Percentiles rank a stretch among this genome's conserved stretches.
These are phyloP conservation scores for Rhopalosiphum padi DNA, from an alignment of 1,140 invertebrate genomes.

Conservation along the genomic window DNA sequence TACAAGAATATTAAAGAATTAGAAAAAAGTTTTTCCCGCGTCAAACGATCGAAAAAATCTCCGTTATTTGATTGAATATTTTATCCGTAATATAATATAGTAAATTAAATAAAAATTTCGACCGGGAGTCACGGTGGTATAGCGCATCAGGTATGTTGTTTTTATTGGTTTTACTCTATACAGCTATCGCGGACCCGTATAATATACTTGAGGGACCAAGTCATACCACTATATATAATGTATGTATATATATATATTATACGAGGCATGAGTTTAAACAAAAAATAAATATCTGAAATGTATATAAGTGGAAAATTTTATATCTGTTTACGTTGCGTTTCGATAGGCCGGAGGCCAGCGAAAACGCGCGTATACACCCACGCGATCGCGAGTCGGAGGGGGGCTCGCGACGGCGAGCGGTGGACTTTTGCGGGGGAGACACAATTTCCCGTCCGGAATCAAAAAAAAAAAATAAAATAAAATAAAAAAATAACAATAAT, in stretches of 20 bases:
- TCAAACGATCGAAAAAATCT: neutral
- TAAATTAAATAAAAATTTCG: neutral
- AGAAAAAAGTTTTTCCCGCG: neutral
- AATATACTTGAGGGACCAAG: neutral
- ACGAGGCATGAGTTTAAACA: neutral
- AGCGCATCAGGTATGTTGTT: neutral
- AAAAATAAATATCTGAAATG: neutral
- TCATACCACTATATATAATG: neutral
- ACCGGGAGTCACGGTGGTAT: neutral
- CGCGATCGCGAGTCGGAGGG: neutral
- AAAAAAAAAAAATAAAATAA: neutral
- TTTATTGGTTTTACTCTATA: neutral
- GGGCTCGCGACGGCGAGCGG: neutral
- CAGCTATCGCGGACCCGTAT: too few relatives aligned
- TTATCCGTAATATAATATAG: neutral
- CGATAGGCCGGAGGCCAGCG: neutral
- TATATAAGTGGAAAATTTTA: neutral
- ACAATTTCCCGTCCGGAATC: constrained; percentile 18
- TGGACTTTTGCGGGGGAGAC: neutral
- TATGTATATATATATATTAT: neutral
- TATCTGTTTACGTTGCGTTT: neutral
- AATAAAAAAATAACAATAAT: neutral
- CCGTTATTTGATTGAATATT: neutral
- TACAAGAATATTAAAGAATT: neutral
- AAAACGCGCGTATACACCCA: neutral